A percentile compares a stretch with the other conserved stretches of the same genome.
Conservation (phyloP, 1,140 invertebrate genomes). For the Drosophila tani region DNA sequence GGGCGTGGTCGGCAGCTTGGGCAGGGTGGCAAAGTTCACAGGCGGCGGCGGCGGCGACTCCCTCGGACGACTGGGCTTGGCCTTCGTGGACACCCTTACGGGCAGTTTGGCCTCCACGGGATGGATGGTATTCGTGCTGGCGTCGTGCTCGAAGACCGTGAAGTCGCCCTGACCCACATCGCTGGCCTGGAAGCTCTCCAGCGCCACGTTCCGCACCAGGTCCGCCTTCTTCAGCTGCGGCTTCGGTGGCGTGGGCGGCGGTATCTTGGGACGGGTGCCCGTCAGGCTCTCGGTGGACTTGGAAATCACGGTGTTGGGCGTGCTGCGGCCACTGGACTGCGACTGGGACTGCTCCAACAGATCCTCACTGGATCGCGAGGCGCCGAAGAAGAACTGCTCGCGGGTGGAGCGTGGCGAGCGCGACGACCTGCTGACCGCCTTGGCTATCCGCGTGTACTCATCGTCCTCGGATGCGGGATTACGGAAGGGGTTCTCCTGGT, state of each 20-base stretch:
- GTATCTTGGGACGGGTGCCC: conserved; percentile 66
- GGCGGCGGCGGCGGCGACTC: conserved; percentile 81
- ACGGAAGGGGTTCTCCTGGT: conserved; percentile 83
- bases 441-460: conserved; percentile 77
- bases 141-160: conserved; percentile 81
- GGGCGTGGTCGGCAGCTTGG: conserved; percentile 48
- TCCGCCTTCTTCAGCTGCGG: conserved; percentile 81
- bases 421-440: conserved; percentile 70
- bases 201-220: conserved; percentile 72
- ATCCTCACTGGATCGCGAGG: conserved; percentile 75
- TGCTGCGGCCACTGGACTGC: conserved; percentile 72
- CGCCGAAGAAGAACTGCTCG: conserved; percentile 77
- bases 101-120: conserved; percentile 64
- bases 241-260: conserved; percentile 77
- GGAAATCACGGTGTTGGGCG: conserved; percentile 66
- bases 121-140: conserved; percentile 78
- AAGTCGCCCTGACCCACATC: conserved; percentile 83
- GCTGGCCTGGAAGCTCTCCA: conserved; percentile 76
- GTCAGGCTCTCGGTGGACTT: conserved; percentile 78
- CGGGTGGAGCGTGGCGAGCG: conserved; percentile 55
- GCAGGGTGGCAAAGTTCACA: conserved; percentile 74
- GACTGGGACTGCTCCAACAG: conserved; percentile 73
- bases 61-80: conserved; percentile 56
- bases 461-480: conserved; percentile 53
- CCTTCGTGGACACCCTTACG: conserved; percentile 39